Evolutionary conservation across 2,888 invertebrate genomes (phyloP).

Genomic region (Lochmaea crataegi): DNA sequence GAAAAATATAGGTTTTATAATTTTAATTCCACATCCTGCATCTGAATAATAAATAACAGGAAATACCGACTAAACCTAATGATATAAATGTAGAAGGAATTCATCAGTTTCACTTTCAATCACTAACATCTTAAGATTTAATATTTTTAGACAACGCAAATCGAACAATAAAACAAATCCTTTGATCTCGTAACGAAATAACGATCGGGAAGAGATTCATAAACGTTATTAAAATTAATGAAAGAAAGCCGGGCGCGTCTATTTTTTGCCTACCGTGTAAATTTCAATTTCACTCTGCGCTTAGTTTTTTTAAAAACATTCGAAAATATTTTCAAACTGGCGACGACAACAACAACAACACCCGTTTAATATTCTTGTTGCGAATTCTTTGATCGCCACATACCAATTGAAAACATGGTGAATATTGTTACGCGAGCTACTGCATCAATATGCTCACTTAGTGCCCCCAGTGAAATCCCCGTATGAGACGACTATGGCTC

Average conservation of each 20-base stretch:
- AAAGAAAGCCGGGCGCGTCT: not conserved
- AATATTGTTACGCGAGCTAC: too few relatives aligned
- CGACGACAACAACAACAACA: too few relatives aligned
- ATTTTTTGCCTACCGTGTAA: not conserved
- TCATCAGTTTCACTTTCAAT: not conserved
- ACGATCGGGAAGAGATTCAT: not conserved
- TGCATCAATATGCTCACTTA: too few relatives aligned
- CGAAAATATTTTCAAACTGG: too few relatives aligned
- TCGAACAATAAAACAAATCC: not conserved
- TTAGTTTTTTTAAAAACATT: not conserved
- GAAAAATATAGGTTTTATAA: not conserved
- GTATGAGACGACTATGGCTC: too few relatives aligned
- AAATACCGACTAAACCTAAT: not conserved
- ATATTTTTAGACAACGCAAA: too few relatives aligned
- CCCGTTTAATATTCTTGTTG: too few relatives aligned
- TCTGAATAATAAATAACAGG: not conserved
- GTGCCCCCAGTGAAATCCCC: too few relatives aligned
- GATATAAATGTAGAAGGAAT: not conserved
- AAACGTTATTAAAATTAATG: not conserved
- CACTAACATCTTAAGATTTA: not conserved
- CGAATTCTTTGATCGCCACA: too few relatives aligned
- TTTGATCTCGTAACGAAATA: not conserved
- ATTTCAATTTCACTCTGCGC: not conserved
- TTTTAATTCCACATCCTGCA: not conserved
- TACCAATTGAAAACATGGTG: not conserved